Base-by-base conservation (phyloP, 2,797 vertebrate genomes). In the Danio kyathit region DNA sequence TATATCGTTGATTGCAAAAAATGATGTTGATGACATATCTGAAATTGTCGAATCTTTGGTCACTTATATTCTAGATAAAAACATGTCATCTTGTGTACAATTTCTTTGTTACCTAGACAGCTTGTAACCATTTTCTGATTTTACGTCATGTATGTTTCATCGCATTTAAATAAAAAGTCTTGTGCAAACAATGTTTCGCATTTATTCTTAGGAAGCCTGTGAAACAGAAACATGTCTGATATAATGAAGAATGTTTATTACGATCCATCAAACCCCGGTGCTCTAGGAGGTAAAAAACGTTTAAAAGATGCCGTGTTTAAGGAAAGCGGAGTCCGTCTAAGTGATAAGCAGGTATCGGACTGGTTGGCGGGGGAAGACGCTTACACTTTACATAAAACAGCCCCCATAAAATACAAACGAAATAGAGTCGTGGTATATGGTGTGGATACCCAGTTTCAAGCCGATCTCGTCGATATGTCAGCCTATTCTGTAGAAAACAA, bases 281-380 rank as follows among this genome's bases (percentile, higher is more conserved):
- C 59, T 44, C 80, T 80, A 54, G 79, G 60, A 12, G 70, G 70
- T 73, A 65, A 63, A 65, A 73, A 29, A 65, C 6, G 5, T 11
- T 65, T 29, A 13, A 56, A 73, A 40, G 48, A 73, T 11, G 29
- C 69, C 0, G 69, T 29, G 29, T 29, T 29, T 29, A 29, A 29
- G 29, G 29, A 29, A 1, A 29, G 29, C 29, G 29, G 69, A 3
- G 10, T 54, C 0, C 46, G 38, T 13, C 16, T 80, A 7, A 43
- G 1, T 0, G 43, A 65, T 44, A 43, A 65, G 10, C 40, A 17
- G 43, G 29, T 29, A 29, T 57, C 5, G 1, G 56, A 19, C 9
- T 57, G 56, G 56, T 5, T 57, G 19, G 10, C 56, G 1, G 10
- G 29, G 56, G 10, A 57, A 10, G 56, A 21, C 11, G 56, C 19